These are phyloP conservation scores for Diglossa cyanea DNA, from an alignment of 2,797 vertebrate genomes.

Conservation along the genomic window DNA sequence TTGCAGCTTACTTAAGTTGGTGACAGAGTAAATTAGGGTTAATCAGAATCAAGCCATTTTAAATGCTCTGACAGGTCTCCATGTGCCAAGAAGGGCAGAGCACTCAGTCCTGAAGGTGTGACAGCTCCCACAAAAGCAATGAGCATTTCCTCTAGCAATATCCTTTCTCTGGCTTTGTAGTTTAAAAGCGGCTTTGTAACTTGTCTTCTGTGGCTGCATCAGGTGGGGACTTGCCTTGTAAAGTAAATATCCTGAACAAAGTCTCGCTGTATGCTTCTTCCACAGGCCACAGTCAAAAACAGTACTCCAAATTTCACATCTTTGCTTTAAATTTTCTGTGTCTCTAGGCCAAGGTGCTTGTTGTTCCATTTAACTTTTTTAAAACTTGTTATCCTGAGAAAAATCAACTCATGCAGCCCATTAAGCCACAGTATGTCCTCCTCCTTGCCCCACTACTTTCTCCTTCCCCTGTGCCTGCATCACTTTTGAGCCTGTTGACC, in stretches of 20 bases:
- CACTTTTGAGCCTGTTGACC: background rate
- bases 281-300: background rate
- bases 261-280: background rate
- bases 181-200: background rate
- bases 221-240: background rate
- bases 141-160: background rate
- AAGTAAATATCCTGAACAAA: background rate
- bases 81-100: background rate
- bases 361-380: background rate
- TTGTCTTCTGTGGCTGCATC: background rate
- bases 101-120: background rate
- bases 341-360: background rate
- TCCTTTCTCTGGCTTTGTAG: background rate
- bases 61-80: background rate
- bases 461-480: background rate
- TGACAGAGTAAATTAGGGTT: background rate
- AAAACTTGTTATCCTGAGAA: background rate
- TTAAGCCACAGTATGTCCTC: background rate
- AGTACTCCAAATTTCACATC: rapidly evolving
- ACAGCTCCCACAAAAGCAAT: background rate
- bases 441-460: background rate
- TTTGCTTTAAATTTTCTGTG: background rate
- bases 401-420: background rate
- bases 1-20: background rate
- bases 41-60: background rate